These are phyloP conservation scores for Botia almorhae DNA, from an alignment of 2,797 vertebrate genomes.

Conservation along the genomic window DNA sequence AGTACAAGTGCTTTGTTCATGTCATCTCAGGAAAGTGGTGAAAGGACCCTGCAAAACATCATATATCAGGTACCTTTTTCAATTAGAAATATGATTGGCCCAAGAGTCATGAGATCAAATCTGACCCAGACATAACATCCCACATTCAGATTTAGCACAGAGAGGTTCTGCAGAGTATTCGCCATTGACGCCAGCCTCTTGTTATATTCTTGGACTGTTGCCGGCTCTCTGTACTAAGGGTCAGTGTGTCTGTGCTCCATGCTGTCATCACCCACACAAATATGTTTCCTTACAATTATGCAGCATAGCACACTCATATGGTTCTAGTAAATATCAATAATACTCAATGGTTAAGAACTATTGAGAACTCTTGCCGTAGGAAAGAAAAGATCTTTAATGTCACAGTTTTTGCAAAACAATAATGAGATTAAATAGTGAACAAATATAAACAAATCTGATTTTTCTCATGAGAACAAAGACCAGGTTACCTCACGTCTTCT, in stretches of 20 bases:
- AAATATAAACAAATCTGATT: too few species aligned
- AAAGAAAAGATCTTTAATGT: background rate
- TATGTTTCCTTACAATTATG: constrained; percentile 41
- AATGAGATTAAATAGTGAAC: too few species aligned
- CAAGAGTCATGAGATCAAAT: constrained; percentile 65
- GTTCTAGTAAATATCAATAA: constrained; percentile 45
- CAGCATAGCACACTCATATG: constrained; percentile 42
- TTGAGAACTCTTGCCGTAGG: constrained; percentile 10
- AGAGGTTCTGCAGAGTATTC: constrained; percentile 45
- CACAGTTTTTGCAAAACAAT: too few species aligned
- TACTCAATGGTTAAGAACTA: constrained; percentile 22
- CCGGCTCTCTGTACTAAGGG: constrained; percentile 28
- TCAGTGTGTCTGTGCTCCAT: constrained; percentile 47
- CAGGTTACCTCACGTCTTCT: background rate
- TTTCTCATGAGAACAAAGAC: too few species aligned
- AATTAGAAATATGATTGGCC: constrained; percentile 66
- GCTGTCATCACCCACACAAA: constrained; percentile 55
- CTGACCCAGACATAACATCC: constrained; percentile 71
- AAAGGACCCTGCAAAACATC: constrained; percentile 40
- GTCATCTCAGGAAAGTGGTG: constrained; percentile 44
- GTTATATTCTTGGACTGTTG: constrained; percentile 48
- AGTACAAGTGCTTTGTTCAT: constrained; percentile 21
- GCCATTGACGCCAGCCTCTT: constrained; percentile 36
- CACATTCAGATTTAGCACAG: constrained; percentile 39
- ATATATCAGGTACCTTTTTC: constrained; percentile 68